Percentiles rank a stretch among this genome's conserved stretches.
Evolutionary conservation across 2,113 vertebrate genomes (phyloP).

Genomic region (Gymnobelideus leadbeateri): DNA sequence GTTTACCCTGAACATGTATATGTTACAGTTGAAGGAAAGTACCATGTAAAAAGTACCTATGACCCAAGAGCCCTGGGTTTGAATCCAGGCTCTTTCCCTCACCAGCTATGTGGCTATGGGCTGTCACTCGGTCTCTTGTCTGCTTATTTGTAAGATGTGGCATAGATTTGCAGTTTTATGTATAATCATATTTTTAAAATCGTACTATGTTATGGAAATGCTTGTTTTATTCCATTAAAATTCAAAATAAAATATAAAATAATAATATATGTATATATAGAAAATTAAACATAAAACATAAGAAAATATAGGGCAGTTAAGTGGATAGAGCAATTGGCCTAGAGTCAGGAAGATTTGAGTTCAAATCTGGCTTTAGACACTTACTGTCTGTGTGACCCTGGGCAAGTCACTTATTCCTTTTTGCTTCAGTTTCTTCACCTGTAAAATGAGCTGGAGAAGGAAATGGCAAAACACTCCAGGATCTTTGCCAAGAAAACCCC

Average conservation of each 20-base stretch:
- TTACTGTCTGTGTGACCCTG: neutral
- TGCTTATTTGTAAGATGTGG: neutral
- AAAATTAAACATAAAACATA: too few species aligned
- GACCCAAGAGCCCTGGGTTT: neutral
- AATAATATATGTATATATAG: too few species aligned
- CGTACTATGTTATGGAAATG: too few species aligned
- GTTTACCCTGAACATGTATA: neutral
- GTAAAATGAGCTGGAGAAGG: neutral
- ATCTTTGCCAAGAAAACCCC: neutral
- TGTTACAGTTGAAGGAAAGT: neutral
- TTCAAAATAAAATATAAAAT: too few species aligned
- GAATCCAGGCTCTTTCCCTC: neutral
- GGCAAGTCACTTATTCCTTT: neutral
- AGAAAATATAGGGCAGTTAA: too few species aligned
- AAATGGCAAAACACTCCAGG: neutral
- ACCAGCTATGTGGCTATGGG: neutral
- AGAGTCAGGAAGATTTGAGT: neutral
- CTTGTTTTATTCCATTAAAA: too few species aligned
- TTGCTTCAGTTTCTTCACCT: neutral
- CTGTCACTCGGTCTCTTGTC: neutral
- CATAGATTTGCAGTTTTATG: too few species aligned
- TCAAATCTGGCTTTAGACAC: neutral
- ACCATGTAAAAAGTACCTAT: neutral
- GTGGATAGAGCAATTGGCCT: neutral
- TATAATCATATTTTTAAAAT: too few species aligned